Conservation (phyloP, 2,888 invertebrate species). For the Drosophila falleni region DNA sequence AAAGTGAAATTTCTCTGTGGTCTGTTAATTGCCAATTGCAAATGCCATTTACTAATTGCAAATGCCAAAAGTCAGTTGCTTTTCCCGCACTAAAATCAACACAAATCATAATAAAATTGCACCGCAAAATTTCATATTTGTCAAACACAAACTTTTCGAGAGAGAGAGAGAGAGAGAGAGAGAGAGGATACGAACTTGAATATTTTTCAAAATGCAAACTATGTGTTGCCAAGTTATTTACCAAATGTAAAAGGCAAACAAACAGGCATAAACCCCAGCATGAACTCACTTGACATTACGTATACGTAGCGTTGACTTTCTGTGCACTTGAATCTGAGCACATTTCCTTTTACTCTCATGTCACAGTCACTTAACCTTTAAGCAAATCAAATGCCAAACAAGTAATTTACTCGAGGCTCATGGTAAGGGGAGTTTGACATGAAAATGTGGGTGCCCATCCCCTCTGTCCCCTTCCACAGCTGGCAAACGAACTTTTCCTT, state of each 20-base stretch:
- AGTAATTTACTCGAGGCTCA: slow-evolving; percentile 48
- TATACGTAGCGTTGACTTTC: slow-evolving; percentile 30
- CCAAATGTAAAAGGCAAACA: slow-evolving; percentile 31
- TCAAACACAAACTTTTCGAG: slow-evolving; percentile 36
- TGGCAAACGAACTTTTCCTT: slow-evolving; percentile 2
- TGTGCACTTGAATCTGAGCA: slow-evolving; percentile 41
- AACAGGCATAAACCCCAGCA: slow-evolving; percentile 16
- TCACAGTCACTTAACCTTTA: slow-evolving; percentile 69
- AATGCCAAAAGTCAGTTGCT: slow-evolving; percentile 51
- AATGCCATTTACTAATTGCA: slow-evolving; percentile 44
- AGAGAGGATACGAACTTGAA: not conserved
- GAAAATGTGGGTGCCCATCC: not conserved
- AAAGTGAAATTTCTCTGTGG: slow-evolving; percentile 22
- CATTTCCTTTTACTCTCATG: slow-evolving; percentile 43
- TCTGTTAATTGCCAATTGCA: slow-evolving; percentile 30
- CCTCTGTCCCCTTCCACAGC: not conserved
- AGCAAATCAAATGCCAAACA: slow-evolving; percentile 66
- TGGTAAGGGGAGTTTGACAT: slow-evolving; percentile 7
- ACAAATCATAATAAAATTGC: slow-evolving; percentile 41
- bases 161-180: not conserved
- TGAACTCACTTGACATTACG: slow-evolving; percentile 36
- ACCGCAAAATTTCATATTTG: slow-evolving; percentile 30
- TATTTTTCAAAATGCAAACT: slow-evolving; percentile 39
- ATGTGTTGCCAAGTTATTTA: slow-evolving; percentile 42
- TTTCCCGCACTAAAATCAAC: slow-evolving; percentile 22